phyloP scores from a whole-genome alignment of 2,113 vertebrate genomes.

The Pedionomus torquatus region DNA sequence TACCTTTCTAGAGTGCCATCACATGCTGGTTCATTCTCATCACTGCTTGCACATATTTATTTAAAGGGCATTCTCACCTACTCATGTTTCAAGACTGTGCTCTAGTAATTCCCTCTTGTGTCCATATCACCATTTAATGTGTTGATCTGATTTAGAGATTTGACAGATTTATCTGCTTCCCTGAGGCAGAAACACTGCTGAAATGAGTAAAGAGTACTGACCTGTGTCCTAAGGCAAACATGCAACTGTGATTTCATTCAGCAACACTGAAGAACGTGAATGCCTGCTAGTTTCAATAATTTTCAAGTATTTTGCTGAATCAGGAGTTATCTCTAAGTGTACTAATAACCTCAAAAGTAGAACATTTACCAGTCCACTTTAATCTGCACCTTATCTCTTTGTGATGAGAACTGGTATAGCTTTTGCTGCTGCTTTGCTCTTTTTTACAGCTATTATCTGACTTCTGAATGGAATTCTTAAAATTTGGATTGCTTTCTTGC shows the following conservation, averaged over 20 bases:
- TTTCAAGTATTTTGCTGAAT: not conserved
- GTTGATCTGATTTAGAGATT: conserved; percentile 3
- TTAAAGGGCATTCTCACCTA: not conserved
- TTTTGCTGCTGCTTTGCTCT: not conserved
- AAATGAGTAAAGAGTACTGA: not conserved
- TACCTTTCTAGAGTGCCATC: not conserved
- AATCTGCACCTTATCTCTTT: not conserved
- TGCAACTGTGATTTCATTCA: not conserved
- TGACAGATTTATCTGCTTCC: conserved; percentile 11
- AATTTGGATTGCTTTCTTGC: not conserved
- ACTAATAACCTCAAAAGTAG: not conserved
- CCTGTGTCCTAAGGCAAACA: not conserved
- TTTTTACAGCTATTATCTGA: not conserved
- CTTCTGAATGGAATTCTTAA: not conserved
- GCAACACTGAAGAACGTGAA: not conserved
- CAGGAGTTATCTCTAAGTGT: not conserved
- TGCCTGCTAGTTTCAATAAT: not conserved
- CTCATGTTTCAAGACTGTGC: not conserved
- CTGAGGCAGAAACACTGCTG: not conserved
- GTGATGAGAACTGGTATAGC: not conserved
- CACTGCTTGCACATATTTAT: not conserved
- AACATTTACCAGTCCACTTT: not conserved
- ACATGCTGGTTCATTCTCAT: not conserved
- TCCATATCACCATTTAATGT: not conserved
- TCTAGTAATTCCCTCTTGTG: not conserved